These are phyloP conservation scores for Calvadosia cruxmelitensis DNA, from an alignment of 30 jellyfish, hydroid and myxozoan species.

Conservation along the genomic window DNA sequence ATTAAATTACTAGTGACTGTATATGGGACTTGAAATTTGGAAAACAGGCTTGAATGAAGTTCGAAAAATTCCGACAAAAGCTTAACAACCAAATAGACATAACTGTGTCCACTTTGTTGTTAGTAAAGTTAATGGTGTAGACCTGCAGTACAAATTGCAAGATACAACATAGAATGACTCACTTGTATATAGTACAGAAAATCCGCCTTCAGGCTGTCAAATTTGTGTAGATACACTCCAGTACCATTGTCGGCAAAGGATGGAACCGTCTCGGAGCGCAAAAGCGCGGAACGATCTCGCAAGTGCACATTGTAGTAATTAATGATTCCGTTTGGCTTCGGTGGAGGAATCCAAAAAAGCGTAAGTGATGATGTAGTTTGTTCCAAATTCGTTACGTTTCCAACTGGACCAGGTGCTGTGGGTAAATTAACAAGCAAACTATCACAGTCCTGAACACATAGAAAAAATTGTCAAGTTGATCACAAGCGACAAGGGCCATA, in stretches of 20 bases:
- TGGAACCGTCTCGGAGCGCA: background rate
- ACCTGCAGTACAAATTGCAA: too few species aligned
- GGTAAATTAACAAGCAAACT: too few species aligned
- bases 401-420: constrained; percentile 40
- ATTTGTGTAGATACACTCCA: constrained; percentile 15
- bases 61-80: too few species aligned
- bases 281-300: constrained; percentile 7
- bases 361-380: constrained; percentile 12
- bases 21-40: too few species aligned
- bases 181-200: constrained; percentile 1
- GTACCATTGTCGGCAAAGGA: background rate
- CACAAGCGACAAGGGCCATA: too few species aligned
- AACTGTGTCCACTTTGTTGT: too few species aligned
- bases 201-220: constrained; percentile 17
- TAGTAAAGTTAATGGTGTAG: too few species aligned
- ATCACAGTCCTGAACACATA: too few species aligned
- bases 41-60: too few species aligned
- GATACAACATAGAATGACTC: background rate
- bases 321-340: constrained; percentile 37
- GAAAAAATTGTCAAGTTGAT: too few species aligned
- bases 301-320: constrained; percentile 21
- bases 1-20: too few species aligned
- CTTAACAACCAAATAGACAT: too few species aligned
- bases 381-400: constrained; percentile 10
- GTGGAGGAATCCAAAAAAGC: constrained; percentile 48